Evolutionary conservation across 2,888 invertebrate genomes (phyloP).

Genomic region (Hedya salicella): DNA sequence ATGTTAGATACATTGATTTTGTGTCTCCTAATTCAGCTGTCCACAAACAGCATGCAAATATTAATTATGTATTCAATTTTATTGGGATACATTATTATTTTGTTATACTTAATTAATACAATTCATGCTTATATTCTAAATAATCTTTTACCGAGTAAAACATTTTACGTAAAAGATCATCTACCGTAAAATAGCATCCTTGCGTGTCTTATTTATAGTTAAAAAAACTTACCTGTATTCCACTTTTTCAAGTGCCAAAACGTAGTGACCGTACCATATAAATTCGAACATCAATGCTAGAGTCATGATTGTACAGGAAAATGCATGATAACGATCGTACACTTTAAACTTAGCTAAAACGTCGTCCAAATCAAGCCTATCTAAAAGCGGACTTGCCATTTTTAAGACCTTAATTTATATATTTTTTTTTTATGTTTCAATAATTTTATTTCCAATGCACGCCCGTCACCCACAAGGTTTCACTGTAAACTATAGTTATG

Average conservation of each 20-base stretch:
- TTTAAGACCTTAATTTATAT: neutral
- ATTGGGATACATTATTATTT: too few relatives aligned
- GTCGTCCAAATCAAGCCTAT: conserved; percentile 36
- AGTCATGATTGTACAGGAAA: neutral
- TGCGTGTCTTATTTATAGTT: too few relatives aligned
- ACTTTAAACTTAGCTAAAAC: conserved; percentile 37
- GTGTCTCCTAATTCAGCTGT: too few relatives aligned
- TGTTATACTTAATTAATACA: too few relatives aligned
- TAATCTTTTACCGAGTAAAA: too few relatives aligned
- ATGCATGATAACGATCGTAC: conserved; percentile 33
- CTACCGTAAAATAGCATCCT: too few relatives aligned
- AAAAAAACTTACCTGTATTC: conserved; percentile 29
- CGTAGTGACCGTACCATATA: conserved; percentile 22
- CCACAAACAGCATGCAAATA: too few relatives aligned
- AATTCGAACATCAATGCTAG: conserved; percentile 20
- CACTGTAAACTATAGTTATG: neutral
- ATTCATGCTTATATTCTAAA: too few relatives aligned
- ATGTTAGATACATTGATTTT: too few relatives aligned
- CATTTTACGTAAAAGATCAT: too few relatives aligned
- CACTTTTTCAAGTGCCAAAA: conserved; percentile 37
- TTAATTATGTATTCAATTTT: too few relatives aligned
- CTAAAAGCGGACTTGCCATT: conserved; percentile 20
- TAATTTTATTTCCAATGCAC: neutral
- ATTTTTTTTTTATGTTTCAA: neutral
- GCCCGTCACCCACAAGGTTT: neutral